These are phyloP conservation scores for Epicampocera succincta DNA, from an alignment of 2,888 invertebrate genomes.

Conservation along the genomic window DNA sequence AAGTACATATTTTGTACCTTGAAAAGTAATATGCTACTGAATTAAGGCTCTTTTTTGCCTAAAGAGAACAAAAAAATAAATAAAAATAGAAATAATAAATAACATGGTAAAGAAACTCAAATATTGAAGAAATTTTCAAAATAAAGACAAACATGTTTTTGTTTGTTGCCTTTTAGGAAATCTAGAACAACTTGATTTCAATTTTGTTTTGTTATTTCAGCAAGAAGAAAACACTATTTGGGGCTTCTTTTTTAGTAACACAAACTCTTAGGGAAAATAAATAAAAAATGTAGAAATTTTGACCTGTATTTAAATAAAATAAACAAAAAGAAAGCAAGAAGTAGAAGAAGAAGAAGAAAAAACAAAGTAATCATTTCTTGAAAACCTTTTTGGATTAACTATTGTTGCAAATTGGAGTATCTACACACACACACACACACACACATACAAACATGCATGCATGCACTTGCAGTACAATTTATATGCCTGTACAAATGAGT, in stretches of 20 bases:
- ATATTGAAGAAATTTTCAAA: constrained; percentile 10
- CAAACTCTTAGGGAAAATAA: constrained; percentile 15
- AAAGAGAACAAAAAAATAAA: no score
- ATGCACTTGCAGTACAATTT: constrained; percentile 13
- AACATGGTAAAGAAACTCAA: neutral
- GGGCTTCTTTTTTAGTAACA: constrained; percentile 3
- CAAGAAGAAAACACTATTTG: constrained; percentile 19
- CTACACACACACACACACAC: no score
- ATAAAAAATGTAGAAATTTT: constrained; percentile 66
- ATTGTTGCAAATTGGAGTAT: constrained; percentile 53
- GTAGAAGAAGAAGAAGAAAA: constrained; percentile 15
- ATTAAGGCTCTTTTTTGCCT: constrained; percentile 17
- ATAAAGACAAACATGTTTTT: constrained; percentile 1
- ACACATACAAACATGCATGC: no score
- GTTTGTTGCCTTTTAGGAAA: neutral
- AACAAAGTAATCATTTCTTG: constrained; percentile 46
- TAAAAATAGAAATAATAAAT: constrained; percentile 2
- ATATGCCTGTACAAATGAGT: neutral
- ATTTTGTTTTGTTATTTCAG: constrained; percentile 18
- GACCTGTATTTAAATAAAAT: constrained; percentile 71
- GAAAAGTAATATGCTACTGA: constrained; percentile 56
- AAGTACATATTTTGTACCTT: constrained; percentile 57
- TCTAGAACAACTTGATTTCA: constrained; percentile 46
- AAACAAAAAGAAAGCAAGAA: constrained; percentile 6
- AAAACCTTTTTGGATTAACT: constrained; percentile 57